Evolutionary conservation across 2,888 invertebrate genomes (phyloP), one percentile per base, ranked within the genome.

Genomic region (Nemotelus pantherinus): DNA sequence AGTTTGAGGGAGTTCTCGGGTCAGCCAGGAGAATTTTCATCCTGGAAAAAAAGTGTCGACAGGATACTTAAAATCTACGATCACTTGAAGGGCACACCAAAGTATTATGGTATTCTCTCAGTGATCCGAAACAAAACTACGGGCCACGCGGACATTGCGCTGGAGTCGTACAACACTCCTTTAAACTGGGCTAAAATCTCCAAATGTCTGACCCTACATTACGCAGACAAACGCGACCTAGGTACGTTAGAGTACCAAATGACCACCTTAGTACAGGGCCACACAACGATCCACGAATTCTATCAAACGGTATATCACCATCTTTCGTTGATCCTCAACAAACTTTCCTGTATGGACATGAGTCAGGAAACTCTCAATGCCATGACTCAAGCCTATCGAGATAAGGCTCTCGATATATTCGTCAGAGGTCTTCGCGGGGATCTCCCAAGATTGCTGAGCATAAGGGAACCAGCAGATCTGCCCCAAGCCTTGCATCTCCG

Each of bases 151-250:
- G 77, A 79, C 39, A 75, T 58, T n/a, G 78, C 67, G 2, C 48
- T 79, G n/a, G 78, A 80, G 47, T 78, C 78, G 0, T 79, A 79
- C 57, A 79, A 79, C 39, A 71, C 77, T 10, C 79, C 78, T n/a
- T 53, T 79, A n/a, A 74, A 71, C 41, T 77, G 77, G 74, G 50
- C 45, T 48, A 55, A 47, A 25, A 72, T 78, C 9, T 57, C 77
- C 2, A 70, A 58, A 41, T 79, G 77, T 25, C 55, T 79, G 10
- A 76, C 77, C 25, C 25, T 77, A 10, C 77, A 78, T 57, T 78
- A 79, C 64, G 79, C 74, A 0, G 78, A 74, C 39, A 70, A 79
- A 45, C 44, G 72, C 53, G 79, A 58, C 5, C 9, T 50, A 2
- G 72, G 72, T 1, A 77, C 64, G 1, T 44, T 77, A 2, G 50